phyloP scores from a whole-genome alignment of 2,797 vertebrate genomes.

The Dicrostonyx torquatus region DNA sequence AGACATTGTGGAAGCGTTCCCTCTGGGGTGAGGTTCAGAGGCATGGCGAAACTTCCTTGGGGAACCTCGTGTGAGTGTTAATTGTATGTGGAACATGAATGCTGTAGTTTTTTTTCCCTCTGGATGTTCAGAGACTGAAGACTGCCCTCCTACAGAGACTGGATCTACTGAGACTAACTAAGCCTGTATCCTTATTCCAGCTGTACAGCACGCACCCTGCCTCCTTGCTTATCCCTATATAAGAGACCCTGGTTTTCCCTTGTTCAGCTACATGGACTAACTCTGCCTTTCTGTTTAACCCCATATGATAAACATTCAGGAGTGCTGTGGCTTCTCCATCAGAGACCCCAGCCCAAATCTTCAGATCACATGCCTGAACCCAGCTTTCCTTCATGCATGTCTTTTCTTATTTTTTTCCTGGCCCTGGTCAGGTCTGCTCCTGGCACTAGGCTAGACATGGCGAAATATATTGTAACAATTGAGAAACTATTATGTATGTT shows the following conservation, averaged over 20 bases:
- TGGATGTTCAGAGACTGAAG: neutral
- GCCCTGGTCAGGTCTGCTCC: neutral
- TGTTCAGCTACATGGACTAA: neutral
- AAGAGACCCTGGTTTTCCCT: neutral
- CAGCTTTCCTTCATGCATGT: neutral
- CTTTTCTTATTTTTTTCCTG: neutral
- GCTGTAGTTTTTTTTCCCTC: neutral
- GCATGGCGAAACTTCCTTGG: neutral
- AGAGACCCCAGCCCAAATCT: neutral
- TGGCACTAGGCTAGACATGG: neutral
- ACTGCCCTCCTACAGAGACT: neutral
- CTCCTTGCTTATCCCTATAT: neutral
- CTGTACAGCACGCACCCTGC: neutral
- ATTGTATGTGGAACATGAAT: neutral
- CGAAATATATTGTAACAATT: neutral
- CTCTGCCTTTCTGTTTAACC: neutral
- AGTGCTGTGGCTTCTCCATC: neutral
- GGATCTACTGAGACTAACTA: neutral
- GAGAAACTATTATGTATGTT: neutral
- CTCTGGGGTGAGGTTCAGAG: neutral
- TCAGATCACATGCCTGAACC: neutral
- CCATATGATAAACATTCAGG: neutral
- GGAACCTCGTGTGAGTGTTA: neutral
- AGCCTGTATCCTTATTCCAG: neutral
- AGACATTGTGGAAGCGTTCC: neutral